Evolutionary conservation across 2,888 invertebrate genomes (phyloP).

Genomic region (Ophioninae sp.): DNA sequence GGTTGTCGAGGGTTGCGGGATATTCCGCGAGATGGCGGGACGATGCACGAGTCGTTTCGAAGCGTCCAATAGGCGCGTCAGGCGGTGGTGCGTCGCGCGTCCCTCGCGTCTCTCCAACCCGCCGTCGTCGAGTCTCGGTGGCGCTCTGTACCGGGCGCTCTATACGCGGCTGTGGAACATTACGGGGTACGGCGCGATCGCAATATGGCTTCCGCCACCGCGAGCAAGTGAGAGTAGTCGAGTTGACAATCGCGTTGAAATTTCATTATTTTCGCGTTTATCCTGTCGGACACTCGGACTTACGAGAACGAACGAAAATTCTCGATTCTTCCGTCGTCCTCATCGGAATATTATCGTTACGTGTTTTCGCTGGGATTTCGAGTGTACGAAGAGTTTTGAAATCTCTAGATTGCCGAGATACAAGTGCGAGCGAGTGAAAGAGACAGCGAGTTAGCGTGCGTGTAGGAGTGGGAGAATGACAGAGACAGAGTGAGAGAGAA

Average conservation of each 20-base stretch:
- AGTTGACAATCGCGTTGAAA: conserved; percentile 67
- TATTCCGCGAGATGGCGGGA: conserved; percentile 60
- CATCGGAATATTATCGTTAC: not conserved
- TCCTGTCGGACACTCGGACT: conserved; percentile 39
- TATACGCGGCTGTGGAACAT: conserved; percentile 68
- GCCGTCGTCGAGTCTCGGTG: conserved; percentile 51
- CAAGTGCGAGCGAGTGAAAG: conserved; percentile 30
- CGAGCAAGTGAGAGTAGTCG: conserved; percentile 77
- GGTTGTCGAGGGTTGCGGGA: not conserved
- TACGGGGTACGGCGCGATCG: conserved; percentile 72
- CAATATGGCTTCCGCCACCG: conserved; percentile 81
- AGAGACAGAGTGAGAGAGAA: conserved; percentile 11
- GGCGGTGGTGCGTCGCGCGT: conserved; percentile 39
- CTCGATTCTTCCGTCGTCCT: conserved; percentile 30
- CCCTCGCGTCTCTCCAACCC: conserved; percentile 47
- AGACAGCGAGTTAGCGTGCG: conserved; percentile 39
- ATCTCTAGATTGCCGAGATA: conserved; percentile 57
- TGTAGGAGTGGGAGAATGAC: conserved; percentile 36
- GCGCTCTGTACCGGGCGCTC: conserved; percentile 49
- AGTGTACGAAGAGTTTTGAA: conserved; percentile 32
- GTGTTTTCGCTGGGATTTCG: conserved; percentile 13
- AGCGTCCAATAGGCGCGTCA: conserved; percentile 62
- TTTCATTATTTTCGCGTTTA: conserved; percentile 65
- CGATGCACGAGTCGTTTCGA: conserved; percentile 52
- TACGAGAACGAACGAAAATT: not conserved